Base-by-base conservation (phyloP, 2,888 invertebrate genomes). In the Eristalis pertinax region DNA sequence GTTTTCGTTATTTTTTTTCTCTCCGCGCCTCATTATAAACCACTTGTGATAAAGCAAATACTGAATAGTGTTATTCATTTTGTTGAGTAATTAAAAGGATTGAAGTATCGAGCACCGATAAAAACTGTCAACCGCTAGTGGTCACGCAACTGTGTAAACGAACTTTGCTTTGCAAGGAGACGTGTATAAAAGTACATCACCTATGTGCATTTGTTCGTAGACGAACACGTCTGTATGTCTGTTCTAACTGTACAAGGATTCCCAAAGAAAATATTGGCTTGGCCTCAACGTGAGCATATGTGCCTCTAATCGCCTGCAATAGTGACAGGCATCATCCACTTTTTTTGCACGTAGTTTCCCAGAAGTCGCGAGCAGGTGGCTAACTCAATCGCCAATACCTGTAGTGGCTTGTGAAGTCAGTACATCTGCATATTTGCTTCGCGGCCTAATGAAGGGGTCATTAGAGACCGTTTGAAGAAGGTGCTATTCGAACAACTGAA, bases 141-240 rank as follows among this genome's bases (percentile, higher is more conserved):
- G 80, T 75, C 81, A 64, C 64, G 77, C 85, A 85, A 77, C 73
- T 85, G 85, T 35, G 69, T 58, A 84, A 76, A 84, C 58, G 76
- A 50, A 60, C 72, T 64, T 72, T 26, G 64, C 11, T 35, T 32
- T 72, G 50, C 75, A 80, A 60, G 62, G 43, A 84, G 65, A 67
- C 62, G 1, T 32, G 32, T 32, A 32, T 32, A 32, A 32, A 32
- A 32, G 32, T 32, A 32, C 32, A 32, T 29, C 4, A 32, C 32
- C 8, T 0, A 29, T 5, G 5, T n/a, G n/a, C n/a, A n/a, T n/a
- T 29, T 26, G 32, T 32, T 1, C 32, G 10, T 5, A 32, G 10
- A 32, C 32, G 10, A 1, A 32, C 10, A 5, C 10, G 50, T 19
- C 3, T 32, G 11, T 3, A 19, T 43, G 38, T 63, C 32, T 7